phyloP scores from a whole-genome alignment of 1,140 invertebrate species.

The Portunus trituberculatus region DNA sequence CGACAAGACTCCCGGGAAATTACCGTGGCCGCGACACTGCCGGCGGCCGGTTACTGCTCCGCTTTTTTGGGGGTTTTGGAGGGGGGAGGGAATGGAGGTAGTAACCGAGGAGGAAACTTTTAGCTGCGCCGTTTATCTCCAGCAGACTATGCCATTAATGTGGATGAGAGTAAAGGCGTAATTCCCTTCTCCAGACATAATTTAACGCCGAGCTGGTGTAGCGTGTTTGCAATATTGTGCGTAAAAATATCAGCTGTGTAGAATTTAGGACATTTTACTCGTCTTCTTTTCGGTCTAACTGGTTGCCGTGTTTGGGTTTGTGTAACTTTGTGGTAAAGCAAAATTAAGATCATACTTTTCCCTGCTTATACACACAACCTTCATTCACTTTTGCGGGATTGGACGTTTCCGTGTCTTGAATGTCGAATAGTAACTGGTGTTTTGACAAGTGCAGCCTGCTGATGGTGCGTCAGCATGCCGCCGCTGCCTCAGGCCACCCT shows the following conservation, averaged over 20 bases:
- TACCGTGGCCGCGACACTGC: background rate
- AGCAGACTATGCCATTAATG: conserved; percentile 21
- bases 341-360: background rate
- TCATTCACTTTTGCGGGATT: too few relatives aligned
- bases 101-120: background rate
- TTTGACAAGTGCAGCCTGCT: too few relatives aligned
- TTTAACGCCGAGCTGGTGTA: background rate
- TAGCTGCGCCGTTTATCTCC: background rate
- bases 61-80: background rate
- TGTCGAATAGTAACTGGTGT: too few relatives aligned
- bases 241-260: conserved; percentile 14
- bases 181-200: background rate
- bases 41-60: conserved; percentile 5
- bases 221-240: conserved; percentile 20
- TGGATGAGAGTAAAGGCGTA: conserved; percentile 23
- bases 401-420: too few relatives aligned
- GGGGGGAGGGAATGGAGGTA: background rate
- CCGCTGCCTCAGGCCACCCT: too few relatives aligned
- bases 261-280: background rate
- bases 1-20: conserved; percentile 18
- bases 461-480: too few relatives aligned
- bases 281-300: background rate
- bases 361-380: background rate
- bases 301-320: background rate
- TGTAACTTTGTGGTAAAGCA: background rate